These are phyloP conservation scores for Marcusenius ussheri DNA, from an alignment of 2,113 vertebrate genomes.

Conservation along the genomic window DNA sequence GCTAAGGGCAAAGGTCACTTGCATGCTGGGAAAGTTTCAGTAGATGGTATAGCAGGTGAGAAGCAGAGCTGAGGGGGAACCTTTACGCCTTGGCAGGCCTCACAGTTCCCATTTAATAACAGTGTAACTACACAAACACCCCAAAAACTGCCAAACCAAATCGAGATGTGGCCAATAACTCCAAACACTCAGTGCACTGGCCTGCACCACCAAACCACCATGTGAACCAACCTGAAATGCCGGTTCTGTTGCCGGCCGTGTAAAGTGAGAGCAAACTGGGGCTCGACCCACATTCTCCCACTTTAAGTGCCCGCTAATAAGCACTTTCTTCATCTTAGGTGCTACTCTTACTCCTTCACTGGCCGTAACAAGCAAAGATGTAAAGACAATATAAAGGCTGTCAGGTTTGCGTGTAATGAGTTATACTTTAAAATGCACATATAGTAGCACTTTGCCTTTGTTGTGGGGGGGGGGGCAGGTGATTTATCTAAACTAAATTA, in stretches of 20 bases:
- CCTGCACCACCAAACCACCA: neutral
- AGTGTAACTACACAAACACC: neutral
- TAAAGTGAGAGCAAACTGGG: neutral
- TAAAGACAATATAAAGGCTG: neutral
- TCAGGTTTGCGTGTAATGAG: neutral
- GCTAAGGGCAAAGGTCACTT: neutral
- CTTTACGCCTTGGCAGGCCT: neutral
- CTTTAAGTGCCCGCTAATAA: neutral
- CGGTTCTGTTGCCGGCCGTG: neutral
- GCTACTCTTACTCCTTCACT: neutral
- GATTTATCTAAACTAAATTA: neutral
- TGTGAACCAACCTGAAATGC: neutral
- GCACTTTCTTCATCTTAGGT: neutral
- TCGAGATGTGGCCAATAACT: neutral
- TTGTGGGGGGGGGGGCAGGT: neutral
- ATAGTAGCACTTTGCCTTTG: neutral
- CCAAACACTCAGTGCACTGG: neutral
- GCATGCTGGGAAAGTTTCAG: neutral
- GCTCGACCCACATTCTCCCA: neutral
- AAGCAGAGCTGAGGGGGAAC: neutral
- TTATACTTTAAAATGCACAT: neutral
- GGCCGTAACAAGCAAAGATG: neutral
- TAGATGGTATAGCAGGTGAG: neutral
- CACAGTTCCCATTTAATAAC: neutral
- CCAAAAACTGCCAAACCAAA: neutral